Evolutionary conservation across 2,888 invertebrate species (phyloP).

Genomic region (Ptychoptera albimana): DNA sequence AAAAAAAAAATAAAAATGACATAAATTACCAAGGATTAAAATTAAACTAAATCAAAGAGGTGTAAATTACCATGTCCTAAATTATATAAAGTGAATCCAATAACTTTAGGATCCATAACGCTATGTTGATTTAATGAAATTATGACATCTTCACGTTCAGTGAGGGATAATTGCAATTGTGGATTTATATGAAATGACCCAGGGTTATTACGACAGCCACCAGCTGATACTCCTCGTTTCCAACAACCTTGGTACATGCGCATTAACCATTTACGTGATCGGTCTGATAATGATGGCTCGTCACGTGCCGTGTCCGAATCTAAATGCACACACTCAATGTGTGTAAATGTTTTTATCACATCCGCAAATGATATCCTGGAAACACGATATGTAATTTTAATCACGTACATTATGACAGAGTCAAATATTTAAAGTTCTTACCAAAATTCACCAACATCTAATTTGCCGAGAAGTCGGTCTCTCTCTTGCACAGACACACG

Average conservation of each 20-base stretch:
- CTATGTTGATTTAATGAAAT: slow-evolving; percentile 80
- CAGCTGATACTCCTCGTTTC: slow-evolving; percentile 75
- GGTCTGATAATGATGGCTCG: slow-evolving; percentile 60
- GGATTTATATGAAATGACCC: slow-evolving; percentile 89
- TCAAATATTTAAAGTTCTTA: slow-evolving; percentile 15
- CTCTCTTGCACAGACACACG: slow-evolving; percentile 56
- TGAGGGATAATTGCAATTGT: slow-evolving; percentile 63
- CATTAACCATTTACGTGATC: slow-evolving; percentile 71
- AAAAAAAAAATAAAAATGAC: neutral
- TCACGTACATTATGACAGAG: neutral
- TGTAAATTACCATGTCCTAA: slow-evolving; percentile 15
- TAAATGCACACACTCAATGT: slow-evolving; percentile 70
- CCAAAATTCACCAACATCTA: slow-evolving; percentile 61
- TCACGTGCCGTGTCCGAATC: slow-evolving; percentile 76
- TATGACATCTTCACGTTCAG: slow-evolving; percentile 67
- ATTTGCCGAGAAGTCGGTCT: slow-evolving; percentile 48
- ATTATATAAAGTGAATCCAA: slow-evolving; percentile 75
- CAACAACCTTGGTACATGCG: slow-evolving; percentile 73
- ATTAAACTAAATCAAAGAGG: neutral
- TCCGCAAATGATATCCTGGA: slow-evolving; percentile 66
- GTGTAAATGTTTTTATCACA: slow-evolving; percentile 65
- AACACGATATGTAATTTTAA: slow-evolving; percentile 6
- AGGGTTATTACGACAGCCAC: slow-evolving; percentile 70
- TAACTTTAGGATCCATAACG: slow-evolving; percentile 83
- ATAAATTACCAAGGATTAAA: neutral